Conservation (phyloP, 2,797 vertebrate genomes). For the Urocyon cinereoargenteus region DNA sequence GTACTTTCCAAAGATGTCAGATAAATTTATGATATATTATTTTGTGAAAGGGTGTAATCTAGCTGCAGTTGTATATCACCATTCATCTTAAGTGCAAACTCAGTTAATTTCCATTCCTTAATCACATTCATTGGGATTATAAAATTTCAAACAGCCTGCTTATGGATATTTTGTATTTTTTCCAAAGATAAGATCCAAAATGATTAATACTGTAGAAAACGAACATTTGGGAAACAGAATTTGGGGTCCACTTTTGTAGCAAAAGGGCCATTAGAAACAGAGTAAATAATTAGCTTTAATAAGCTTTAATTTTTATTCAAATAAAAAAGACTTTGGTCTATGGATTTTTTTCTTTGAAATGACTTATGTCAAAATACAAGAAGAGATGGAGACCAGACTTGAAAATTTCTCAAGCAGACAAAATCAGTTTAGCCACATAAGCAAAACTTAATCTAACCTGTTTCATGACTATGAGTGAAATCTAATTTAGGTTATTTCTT, state of each 20-base stretch:
- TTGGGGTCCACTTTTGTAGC: neutral
- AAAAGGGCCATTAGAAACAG: neutral
- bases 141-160: neutral
- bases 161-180: neutral
- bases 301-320: conserved; percentile 47
- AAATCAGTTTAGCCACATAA: neutral
- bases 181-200: neutral
- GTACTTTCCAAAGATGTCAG: neutral
- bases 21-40: conserved; percentile 26
- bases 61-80: neutral
- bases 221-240: neutral
- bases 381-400: neutral
- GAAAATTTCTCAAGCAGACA: neutral
- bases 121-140: neutral
- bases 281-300: neutral
- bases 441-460: neutral
- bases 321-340: conserved; percentile 10
- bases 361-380: neutral
- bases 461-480: neutral
- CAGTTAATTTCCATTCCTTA: neutral
- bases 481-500: neutral
- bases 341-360: neutral
- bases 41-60: conserved; percentile 42
- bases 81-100: conserved; percentile 15
- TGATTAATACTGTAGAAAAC: neutral